Percentiles rank a stretch among this genome's conserved stretches.
phyloP scores from a whole-genome alignment of 2,113 vertebrate species.

The Herpetotheres cachinnans region DNA sequence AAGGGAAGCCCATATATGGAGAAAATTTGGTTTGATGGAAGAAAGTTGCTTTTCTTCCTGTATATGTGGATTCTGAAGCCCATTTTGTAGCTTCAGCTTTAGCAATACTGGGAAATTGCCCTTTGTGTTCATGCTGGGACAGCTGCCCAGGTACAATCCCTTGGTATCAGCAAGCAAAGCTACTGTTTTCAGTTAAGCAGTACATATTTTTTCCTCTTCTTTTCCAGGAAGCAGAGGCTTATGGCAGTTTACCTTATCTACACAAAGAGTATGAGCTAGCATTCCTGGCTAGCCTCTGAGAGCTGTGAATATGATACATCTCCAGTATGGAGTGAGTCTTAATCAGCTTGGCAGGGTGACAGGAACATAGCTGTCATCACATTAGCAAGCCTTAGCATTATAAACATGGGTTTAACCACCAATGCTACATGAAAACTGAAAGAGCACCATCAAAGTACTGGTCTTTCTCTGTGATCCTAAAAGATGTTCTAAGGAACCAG shows the following conservation, averaged over 20 bases:
- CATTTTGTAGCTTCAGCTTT: background rate
- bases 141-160: background rate
- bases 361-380: background rate
- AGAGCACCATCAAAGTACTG: background rate
- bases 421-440: background rate
- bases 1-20: background rate
- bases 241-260: background rate
- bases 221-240: background rate
- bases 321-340: background rate
- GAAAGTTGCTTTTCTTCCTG: background rate
- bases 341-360: slow-evolving; percentile 7
- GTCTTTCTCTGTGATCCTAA: background rate
- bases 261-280: background rate
- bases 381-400: background rate
- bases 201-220: background rate
- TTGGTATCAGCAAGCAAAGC: background rate
- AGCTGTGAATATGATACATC: background rate
- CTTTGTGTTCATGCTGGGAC: background rate
- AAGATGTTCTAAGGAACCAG: background rate
- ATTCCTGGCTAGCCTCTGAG: background rate
- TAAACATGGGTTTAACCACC: background rate
- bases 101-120: background rate
- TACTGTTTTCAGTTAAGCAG: background rate
- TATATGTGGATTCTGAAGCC: background rate
- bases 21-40: background rate